phyloP scores from a whole-genome alignment of 1,140 invertebrate species.

The Drosophila nasuta region DNA sequence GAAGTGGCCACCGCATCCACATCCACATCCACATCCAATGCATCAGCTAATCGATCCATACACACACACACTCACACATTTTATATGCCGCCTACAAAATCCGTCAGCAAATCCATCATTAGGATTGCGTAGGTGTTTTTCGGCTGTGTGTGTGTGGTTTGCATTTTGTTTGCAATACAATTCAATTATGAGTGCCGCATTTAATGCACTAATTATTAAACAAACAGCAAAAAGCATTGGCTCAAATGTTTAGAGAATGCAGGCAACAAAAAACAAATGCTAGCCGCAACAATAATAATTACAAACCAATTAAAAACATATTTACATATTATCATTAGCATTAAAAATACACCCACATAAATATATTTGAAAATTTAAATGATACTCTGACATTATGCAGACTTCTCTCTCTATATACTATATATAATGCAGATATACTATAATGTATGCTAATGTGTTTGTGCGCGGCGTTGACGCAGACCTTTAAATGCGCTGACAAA shows the following conservation, averaged over 20 bases:
- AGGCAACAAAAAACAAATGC: conserved; percentile 24
- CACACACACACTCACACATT: neutral
- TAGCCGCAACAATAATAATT: conserved; percentile 72
- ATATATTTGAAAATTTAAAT: conserved; percentile 5
- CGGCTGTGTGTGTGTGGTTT: conserved; percentile 7
- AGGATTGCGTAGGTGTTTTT: neutral
- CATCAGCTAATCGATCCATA: conserved; percentile 16
- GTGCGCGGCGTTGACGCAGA: conserved; percentile 3
- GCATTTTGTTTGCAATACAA: conserved; percentile 22
- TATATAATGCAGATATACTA: conserved; percentile 3
- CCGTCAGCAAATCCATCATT: no score
- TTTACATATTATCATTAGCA: conserved; percentile 67
- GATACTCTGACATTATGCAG: neutral
- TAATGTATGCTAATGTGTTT: neutral
- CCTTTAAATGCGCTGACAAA: conserved; percentile 38
- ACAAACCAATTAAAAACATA: conserved; percentile 74
- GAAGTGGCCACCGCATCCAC: neutral
- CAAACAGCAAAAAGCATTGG: conserved; percentile 45
- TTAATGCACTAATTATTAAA: conserved; percentile 65
- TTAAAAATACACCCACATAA: conserved; percentile 34
- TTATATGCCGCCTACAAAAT: no score
- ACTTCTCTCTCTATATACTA: neutral
- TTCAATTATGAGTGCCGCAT: conserved; percentile 46
- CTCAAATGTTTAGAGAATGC: conserved; percentile 6
- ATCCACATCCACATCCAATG: neutral